Evolutionary conservation across 2,113 vertebrate genomes (phyloP).

Genomic region (Caranx melampygus): DNA sequence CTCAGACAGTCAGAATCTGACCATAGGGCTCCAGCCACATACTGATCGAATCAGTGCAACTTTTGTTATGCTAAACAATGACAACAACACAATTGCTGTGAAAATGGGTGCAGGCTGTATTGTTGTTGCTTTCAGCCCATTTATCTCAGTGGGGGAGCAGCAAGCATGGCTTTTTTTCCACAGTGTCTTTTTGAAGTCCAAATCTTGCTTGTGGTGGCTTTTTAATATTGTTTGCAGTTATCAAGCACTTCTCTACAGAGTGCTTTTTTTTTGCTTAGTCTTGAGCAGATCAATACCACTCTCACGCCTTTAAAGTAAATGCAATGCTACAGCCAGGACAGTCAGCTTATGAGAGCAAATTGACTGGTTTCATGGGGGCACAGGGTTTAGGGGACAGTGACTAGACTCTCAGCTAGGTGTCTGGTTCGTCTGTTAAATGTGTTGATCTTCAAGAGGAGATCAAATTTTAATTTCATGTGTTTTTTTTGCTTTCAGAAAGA

Average conservation of each 20-base stretch:
- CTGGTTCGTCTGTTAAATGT: neutral
- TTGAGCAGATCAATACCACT: neutral
- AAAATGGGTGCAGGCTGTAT: neutral
- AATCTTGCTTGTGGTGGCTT: neutral
- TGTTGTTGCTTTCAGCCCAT: neutral
- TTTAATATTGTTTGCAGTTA: neutral
- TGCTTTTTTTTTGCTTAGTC: neutral
- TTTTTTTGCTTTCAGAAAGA: constrained; percentile 53
- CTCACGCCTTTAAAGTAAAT: neutral
- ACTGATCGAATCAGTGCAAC: too few relatives aligned
- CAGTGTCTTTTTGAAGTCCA: neutral
- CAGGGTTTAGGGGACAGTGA: neutral
- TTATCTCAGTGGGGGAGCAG: neutral
- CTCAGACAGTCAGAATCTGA: too few relatives aligned
- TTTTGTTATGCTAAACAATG: neutral
- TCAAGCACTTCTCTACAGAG: neutral
- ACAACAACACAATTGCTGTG: neutral
- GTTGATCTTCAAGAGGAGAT: neutral
- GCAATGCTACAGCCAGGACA: neutral
- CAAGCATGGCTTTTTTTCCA: too few relatives aligned
- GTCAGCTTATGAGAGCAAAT: too few relatives aligned
- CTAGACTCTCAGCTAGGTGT: neutral
- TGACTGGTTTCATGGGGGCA: neutral
- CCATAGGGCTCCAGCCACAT: too few relatives aligned
- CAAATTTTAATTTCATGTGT: neutral